Conservation (phyloP, 2,113 vertebrate genomes). For the crab-eating macaque (Macaca fascicularis) region DNA sequence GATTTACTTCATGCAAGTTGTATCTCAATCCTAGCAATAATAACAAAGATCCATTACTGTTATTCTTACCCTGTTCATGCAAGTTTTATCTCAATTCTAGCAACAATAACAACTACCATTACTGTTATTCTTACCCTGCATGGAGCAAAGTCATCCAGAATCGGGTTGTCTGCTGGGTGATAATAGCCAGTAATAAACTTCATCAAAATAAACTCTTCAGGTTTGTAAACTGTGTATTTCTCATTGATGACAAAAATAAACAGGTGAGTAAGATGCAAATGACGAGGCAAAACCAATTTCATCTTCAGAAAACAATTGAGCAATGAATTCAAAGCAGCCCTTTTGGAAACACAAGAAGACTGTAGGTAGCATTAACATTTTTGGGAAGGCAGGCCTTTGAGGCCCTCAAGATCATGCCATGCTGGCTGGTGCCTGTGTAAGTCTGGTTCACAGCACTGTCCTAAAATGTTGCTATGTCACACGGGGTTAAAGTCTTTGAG, state of each 20-base stretch:
- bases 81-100: background rate
- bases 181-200: background rate
- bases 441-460: background rate
- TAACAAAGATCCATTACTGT: background rate
- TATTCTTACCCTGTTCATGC: background rate
- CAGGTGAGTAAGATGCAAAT: background rate
- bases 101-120: background rate
- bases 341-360: background rate
- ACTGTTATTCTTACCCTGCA: background rate
- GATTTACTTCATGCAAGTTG: background rate
- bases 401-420: background rate
- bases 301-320: background rate
- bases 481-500: background rate
- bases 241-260: background rate
- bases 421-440: background rate
- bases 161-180: background rate
- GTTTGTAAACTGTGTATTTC: background rate
- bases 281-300: background rate
- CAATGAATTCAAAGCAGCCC: background rate
- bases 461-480: conserved; percentile 6
- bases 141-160: background rate
- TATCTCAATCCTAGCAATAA: background rate
- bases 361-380: background rate
- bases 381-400: background rate
- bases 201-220: background rate